phyloP scores from a whole-genome alignment of 2,113 vertebrate species.

The Eptesicus fuscus region DNA sequence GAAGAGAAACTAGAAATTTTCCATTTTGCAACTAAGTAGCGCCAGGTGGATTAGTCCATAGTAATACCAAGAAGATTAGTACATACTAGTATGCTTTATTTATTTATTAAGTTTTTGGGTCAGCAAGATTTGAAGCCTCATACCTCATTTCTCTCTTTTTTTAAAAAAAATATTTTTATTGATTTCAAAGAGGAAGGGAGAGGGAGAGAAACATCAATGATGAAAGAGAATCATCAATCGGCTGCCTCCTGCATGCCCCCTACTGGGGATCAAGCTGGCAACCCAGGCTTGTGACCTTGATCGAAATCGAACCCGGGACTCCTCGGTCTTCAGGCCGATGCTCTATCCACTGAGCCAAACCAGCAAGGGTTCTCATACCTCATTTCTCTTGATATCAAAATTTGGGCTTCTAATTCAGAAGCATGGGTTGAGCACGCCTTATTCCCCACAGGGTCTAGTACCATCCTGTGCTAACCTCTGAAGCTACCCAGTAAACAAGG shows the following conservation, averaged over 20 bases:
- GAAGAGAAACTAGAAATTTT: conserved; percentile 4
- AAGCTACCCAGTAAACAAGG: background rate
- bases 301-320: too few relatives aligned
- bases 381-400: conserved; percentile 25
- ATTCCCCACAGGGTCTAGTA: background rate
- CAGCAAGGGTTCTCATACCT: background rate
- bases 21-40: background rate
- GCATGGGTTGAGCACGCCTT: background rate
- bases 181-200: too few relatives aligned
- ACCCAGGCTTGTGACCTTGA: too few relatives aligned
- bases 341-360: too few relatives aligned
- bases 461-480: background rate
- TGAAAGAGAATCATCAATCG: too few relatives aligned
- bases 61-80: background rate
- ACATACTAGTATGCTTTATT: background rate
- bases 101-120: background rate
- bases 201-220: too few relatives aligned
- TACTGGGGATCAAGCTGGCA: too few relatives aligned
- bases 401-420: background rate
- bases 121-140: background rate
- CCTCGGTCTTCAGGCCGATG: too few relatives aligned
- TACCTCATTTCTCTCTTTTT: background rate
- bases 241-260: too few relatives aligned
- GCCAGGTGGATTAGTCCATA: background rate
- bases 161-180: too few relatives aligned